A percentile compares a stretch with the other conserved stretches of the same genome.
These are phyloP conservation scores for Ascidia mentula DNA, from an alignment of 23 tunicate species.

Conservation along the genomic window DNA sequence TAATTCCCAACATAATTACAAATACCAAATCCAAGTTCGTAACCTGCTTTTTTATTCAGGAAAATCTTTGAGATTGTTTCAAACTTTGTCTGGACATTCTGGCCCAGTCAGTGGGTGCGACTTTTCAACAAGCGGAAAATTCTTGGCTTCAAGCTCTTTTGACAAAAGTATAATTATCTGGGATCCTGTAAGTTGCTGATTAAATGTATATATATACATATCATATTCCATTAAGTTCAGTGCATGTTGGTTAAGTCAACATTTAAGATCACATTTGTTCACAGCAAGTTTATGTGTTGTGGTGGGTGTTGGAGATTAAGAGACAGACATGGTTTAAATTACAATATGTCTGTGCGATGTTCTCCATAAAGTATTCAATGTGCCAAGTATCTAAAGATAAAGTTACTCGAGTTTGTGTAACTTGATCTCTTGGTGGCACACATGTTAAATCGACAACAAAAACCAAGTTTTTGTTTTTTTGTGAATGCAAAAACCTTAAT, in stretches of 20 bases:
- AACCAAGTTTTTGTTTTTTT: too few species aligned
- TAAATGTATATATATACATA: too few species aligned
- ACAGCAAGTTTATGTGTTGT: too few species aligned
- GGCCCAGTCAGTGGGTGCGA: slow-evolving; percentile 78
- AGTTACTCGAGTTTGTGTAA: neutral
- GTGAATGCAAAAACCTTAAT: too few species aligned
- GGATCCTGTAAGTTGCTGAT: slow-evolving; percentile 64
- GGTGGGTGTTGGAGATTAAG: slow-evolving; percentile 22
- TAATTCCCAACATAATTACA: neutral
- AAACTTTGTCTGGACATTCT: slow-evolving; percentile 53
- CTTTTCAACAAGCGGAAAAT: slow-evolving; percentile 65
- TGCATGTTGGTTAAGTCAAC: too few species aligned
- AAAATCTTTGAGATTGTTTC: slow-evolving; percentile 34
- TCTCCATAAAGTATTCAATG: slow-evolving; percentile 19
- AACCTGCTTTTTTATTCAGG: slow-evolving; percentile 26
- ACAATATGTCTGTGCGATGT: slow-evolving; percentile 21
- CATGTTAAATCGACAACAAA: too few species aligned
- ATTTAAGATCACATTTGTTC: too few species aligned
- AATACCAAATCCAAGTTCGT: too few species aligned
- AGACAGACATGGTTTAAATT: neutral
- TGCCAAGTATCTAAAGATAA: neutral
- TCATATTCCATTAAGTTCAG: too few species aligned
- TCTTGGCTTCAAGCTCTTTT: slow-evolving; percentile 78
- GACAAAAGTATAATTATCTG: slow-evolving; percentile 81
- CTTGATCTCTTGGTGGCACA: neutral